Evolutionary conservation across 1,140 invertebrate genomes (phyloP).

Genomic region (Acromyrmex heyeri): DNA sequence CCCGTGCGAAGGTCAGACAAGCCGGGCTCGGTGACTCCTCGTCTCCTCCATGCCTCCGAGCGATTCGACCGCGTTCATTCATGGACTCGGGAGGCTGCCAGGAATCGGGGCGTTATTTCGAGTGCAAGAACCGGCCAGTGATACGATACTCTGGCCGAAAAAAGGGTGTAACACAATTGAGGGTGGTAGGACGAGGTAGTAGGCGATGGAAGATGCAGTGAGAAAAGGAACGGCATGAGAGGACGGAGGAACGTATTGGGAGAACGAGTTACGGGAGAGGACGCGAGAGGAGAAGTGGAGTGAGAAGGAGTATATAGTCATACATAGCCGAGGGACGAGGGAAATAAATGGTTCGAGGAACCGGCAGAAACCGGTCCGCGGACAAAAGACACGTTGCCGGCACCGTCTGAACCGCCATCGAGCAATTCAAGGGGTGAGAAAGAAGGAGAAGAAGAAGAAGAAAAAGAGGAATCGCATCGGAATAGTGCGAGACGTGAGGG

Average conservation of each 20-base stretch:
- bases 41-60: constrained; percentile 36
- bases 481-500: constrained; percentile 47
- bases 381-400: constrained; percentile 80
- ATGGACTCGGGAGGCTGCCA: constrained; percentile 37
- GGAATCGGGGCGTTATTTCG: constrained; percentile 58
- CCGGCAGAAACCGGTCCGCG: constrained; percentile 79
- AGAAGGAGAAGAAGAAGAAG: constrained; percentile 29
- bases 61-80: constrained; percentile 66
- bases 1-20: constrained; percentile 65
- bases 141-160: not conserved
- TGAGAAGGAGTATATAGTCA: constrained; percentile 34
- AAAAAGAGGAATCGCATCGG: constrained; percentile 38
- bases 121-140: constrained; percentile 36
- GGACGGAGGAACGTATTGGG: constrained; percentile 20
- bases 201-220: not conserved
- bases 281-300: not conserved
- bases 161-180: constrained; percentile 51
- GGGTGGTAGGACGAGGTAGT: not conserved
- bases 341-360: constrained; percentile 84
- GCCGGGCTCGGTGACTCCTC: constrained; percentile 36
- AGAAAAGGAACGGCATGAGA: constrained; percentile 27
- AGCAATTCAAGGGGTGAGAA: constrained; percentile 51
- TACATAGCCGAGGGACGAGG: constrained; percentile 44
- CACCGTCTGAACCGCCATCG: constrained; percentile 48
- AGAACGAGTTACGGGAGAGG: constrained; percentile 17